Conservation (phyloP, 2,113 vertebrate genomes). For the Emydura subglobosa region DNA sequence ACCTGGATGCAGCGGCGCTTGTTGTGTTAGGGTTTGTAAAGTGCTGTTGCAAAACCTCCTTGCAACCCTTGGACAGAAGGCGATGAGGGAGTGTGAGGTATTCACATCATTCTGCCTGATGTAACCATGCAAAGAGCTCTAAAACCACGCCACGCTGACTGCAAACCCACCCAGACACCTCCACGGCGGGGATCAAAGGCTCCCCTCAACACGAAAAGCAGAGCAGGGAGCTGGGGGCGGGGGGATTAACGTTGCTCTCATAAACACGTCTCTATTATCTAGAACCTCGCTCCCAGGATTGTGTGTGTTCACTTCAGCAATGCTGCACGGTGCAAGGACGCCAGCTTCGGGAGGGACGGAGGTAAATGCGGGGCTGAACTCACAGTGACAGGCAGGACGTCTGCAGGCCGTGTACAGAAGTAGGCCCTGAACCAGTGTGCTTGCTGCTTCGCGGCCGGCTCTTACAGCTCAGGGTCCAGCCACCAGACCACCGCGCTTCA, state of each 20-base stretch:
- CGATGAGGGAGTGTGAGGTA: not conserved
- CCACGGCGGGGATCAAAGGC: not conserved
- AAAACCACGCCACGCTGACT: not conserved
- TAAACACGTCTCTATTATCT: not conserved
- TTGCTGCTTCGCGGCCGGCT: not conserved
- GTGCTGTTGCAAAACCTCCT: too few relatives aligned
- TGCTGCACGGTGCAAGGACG: too few relatives aligned
- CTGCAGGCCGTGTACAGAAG: not conserved
- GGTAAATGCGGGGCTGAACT: not conserved
- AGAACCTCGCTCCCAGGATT: not conserved
- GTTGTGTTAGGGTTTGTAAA: too few relatives aligned
- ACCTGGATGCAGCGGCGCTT: too few relatives aligned
- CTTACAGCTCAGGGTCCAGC: too few relatives aligned
- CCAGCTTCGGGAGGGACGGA: not conserved
- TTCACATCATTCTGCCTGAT: not conserved
- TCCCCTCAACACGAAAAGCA: not conserved
- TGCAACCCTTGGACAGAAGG: too few relatives aligned
- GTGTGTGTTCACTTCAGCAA: not conserved
- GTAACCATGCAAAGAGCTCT: too few relatives aligned
- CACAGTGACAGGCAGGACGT: too few relatives aligned
- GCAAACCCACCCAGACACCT: not conserved
- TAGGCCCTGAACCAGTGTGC: not conserved
- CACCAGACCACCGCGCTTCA: not conserved
- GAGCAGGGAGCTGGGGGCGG: not conserved
- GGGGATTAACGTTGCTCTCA: too few relatives aligned